Conservation (phyloP, 2,888 invertebrate species). For the Cryptocephalus moraei region DNA sequence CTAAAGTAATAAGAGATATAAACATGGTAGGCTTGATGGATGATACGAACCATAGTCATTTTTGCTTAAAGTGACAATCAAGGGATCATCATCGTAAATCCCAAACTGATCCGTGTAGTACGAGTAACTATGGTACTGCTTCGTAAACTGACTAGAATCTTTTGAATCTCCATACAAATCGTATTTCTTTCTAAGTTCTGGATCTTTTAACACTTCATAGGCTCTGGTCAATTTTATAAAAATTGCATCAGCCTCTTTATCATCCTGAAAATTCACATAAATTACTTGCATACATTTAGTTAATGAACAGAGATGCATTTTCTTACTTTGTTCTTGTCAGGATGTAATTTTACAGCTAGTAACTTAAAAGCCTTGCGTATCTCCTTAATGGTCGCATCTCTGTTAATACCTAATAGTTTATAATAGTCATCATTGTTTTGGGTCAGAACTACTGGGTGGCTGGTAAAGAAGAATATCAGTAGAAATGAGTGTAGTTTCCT, state of each 20-base stretch:
- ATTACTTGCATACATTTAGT: not conserved
- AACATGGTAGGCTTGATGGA: too few species aligned
- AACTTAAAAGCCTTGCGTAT: conserved; percentile 65
- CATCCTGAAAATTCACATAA: conserved; percentile 46
- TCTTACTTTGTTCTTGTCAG: conserved; percentile 54
- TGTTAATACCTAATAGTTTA: conserved; percentile 41
- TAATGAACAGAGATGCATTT: not conserved
- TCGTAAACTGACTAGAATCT: conserved; percentile 43
- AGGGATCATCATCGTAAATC: conserved; percentile 75
- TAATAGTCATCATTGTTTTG: conserved; percentile 25
- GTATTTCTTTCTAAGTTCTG: conserved; percentile 65
- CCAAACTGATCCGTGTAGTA: conserved; percentile 75
- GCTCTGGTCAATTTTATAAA: conserved; percentile 74
- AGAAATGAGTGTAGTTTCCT: too few species aligned
- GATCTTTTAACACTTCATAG: conserved; percentile 80
- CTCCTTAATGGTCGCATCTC: conserved; percentile 54
- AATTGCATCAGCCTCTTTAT: conserved; percentile 60
- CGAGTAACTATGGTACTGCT: conserved; percentile 67
- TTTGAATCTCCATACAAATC: conserved; percentile 66
- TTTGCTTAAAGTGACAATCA: conserved; percentile 66
- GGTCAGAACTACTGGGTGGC: not conserved
- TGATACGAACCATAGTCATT: conserved; percentile 58
- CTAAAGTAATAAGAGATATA: too few species aligned
- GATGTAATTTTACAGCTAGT: conserved; percentile 58
- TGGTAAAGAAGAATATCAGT: too few species aligned